Percentiles rank a stretch among this genome's conserved stretches.
Conservation (phyloP, 2,113 vertebrate genomes). For the Dipodomys stephensi region DNA sequence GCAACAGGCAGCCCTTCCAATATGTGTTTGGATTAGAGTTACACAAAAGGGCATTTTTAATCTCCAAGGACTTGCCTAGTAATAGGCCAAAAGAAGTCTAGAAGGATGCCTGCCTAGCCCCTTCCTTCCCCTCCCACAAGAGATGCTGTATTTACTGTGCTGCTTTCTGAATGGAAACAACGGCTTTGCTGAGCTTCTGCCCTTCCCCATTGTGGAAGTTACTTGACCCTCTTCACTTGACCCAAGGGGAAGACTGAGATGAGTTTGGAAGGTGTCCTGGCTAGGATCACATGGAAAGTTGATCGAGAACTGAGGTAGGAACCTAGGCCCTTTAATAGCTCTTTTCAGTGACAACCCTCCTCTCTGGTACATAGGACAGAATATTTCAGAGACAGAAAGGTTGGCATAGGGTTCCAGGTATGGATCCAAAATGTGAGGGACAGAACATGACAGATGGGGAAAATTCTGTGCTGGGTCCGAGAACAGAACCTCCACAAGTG, state of each 20-base stretch:
- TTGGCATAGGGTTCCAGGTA: background rate
- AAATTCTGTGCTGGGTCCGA: background rate
- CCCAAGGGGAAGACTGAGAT: background rate
- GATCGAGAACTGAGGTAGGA: background rate
- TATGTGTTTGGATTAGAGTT: slow-evolving; percentile 75
- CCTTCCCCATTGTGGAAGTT: background rate
- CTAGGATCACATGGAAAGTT: background rate
- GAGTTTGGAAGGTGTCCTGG: background rate
- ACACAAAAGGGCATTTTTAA: slow-evolving; percentile 69
- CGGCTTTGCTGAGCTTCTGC: background rate
- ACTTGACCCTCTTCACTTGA: background rate
- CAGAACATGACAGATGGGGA: background rate
- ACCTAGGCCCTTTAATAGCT: background rate
- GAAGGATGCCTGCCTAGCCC: background rate
- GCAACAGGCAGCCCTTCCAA: slow-evolving; percentile 63
- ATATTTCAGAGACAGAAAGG: background rate
- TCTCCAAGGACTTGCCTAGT: slow-evolving; percentile 69
- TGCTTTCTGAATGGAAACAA: background rate
- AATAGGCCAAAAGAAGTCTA: slow-evolving; percentile 37
- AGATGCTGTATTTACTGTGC: background rate
- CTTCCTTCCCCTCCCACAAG: background rate
- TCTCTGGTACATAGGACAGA: background rate
- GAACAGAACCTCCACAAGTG: background rate
- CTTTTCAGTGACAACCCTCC: background rate
- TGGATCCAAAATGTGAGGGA: background rate